Conservation (phyloP, 2,113 vertebrate genomes). For the Noctilio leporinus region DNA sequence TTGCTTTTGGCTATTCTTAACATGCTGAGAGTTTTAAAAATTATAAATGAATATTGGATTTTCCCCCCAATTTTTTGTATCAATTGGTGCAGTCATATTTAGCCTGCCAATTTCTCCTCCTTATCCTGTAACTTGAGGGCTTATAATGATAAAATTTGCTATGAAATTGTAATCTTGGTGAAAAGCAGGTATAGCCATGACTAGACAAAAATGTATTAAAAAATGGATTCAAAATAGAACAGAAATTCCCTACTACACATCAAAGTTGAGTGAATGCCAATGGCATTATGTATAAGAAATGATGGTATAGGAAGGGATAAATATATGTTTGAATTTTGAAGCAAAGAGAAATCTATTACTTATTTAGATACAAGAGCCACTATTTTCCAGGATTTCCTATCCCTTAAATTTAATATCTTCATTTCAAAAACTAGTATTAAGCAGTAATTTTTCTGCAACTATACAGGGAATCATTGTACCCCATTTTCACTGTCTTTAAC, state of each 20-base stretch:
- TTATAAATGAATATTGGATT: not conserved
- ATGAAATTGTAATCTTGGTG: not conserved
- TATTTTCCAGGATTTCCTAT: not conserved
- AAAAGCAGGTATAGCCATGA: not conserved
- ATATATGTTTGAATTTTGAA: not conserved
- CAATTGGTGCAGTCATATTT: not conserved
- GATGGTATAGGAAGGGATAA: not conserved
- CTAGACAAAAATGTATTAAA: not conserved
- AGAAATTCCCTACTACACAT: not conserved
- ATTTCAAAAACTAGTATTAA: slow-evolving; percentile 11
- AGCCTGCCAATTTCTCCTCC: not conserved
- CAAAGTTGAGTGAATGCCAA: not conserved
- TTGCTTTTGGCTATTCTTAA: not conserved
- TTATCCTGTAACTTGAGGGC: not conserved
- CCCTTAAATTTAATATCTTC: not conserved
- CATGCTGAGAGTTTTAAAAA: not conserved
- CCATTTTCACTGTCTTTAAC: not conserved
- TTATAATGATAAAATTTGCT: not conserved
- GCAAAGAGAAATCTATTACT: not conserved
- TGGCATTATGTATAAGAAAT: not conserved
- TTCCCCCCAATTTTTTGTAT: not conserved
- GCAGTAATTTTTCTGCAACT: not conserved
- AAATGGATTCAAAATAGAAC: not conserved
- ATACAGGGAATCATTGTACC: not conserved
- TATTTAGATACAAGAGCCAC: not conserved